Evolutionary conservation across 53 echinoderm and acorn worm species (phyloP), one percentile per base, ranked within the genome.

Genomic region (Holothuria leucospilota): DNA sequence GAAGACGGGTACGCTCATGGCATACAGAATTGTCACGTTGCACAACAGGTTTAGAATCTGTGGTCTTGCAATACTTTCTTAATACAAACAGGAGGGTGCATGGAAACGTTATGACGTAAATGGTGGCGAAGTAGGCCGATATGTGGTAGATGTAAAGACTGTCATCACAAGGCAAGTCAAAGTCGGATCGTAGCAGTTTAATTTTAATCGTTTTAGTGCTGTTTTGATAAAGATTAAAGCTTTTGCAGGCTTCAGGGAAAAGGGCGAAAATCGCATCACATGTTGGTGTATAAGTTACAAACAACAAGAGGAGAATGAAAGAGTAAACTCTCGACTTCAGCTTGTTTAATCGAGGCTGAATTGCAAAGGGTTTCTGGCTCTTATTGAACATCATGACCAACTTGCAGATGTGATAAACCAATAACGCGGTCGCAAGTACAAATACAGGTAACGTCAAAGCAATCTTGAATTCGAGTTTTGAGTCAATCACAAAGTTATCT

Each of bases 201-300:
- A n/a, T n/a, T n/a, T n/a, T n/a, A 34, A 71, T 71, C 13, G 71
- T 71, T 16, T 71, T 42, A 39, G 38, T 41, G 41, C 71, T 41
- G 29, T 71, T 41, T 20, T 38, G 38, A 20, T 71, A 71, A 13
- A 71, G 20, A 14, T 38, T 29, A 21, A 71, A 71, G 20, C 21
- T 71, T 71, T 29, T 41, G 41, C 71, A 71, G 30, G 71, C 71
- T 21, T 20, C 39, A 34, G 71, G 71, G 39, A 59, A 80, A 15
- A 80, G 6, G 11, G 28, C 59, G 21, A 80, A 80, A 29, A 80
- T 80, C 34, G 60, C 52, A 26, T 59, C 56, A 60, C 80, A 80
- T 26, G 62, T 80, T 18, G 80, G 80, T 20, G 80, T 20, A 13
- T 80, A 80, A 2, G 80, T 80, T 28, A 80, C 80, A 59, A 80